Base-by-base conservation (phyloP, 2,797 vertebrate genomes). In the Platyrinchus mystaceus region DNA sequence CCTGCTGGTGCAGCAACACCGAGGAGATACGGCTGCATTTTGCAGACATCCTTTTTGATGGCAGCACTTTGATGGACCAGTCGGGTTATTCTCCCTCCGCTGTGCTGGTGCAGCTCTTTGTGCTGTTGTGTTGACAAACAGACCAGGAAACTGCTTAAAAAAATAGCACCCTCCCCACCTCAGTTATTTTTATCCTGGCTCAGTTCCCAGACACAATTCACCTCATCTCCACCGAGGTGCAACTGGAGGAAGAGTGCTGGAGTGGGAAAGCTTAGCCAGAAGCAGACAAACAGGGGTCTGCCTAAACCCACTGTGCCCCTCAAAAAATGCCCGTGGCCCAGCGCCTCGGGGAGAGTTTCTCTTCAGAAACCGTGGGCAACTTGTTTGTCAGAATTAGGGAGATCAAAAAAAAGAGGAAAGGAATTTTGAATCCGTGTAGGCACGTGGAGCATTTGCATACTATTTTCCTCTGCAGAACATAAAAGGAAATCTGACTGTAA, bases 401-500 rank as follows among this genome's bases (percentile, higher is more conserved):
- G 67, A 95, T 89, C 75, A 89, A 80, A 90, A 74, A 74, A 74
- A 85, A 60, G 52, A 71, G 49, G 59, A 87, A 71, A 74, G 68
- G 77, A 79, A 83, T 58, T 46, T 83, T 89, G 64, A 71, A 55
- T 71, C 68, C 18, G 2, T 7, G 14, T 30, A 70, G 84, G 53
- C 88, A 77, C 30, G 9, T 53, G 87, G 36, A 22, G 66, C 12
- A 77, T 95, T 93, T 95, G 60, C 94, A 96, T 95, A 37, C 53
- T 71, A 2, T 95, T 94, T 94, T 87, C 84, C 91, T 78, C 79
- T 64, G 84, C 82, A 81, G 91, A 88, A 91, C 89, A 86, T 91
- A 43, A 85, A 94, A 95, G 92, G 41, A 79, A 96, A 52, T 66
- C 71, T 89, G 95, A 81, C 90, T 84, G 84, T 95, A 93, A 93